These are phyloP conservation scores for Emydura subglobosa DNA, from an alignment of 2,113 vertebrate species.

Conservation along the genomic window DNA sequence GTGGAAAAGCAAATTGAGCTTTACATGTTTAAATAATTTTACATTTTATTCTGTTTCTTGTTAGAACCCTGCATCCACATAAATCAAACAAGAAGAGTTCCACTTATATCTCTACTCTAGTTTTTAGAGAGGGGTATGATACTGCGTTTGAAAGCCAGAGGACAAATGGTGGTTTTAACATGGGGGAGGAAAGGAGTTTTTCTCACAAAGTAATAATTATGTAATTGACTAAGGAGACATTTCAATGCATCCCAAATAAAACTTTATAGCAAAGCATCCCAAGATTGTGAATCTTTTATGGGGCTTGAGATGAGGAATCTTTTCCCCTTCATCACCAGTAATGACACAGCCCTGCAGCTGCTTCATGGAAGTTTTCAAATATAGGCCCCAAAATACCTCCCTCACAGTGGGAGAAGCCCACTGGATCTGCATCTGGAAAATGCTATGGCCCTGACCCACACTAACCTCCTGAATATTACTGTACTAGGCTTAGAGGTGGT, in stretches of 20 bases:
- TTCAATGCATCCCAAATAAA: slow-evolving; percentile 27
- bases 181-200: background rate
- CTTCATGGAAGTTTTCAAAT: background rate
- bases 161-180: background rate
- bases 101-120: background rate
- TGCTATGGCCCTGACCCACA: background rate
- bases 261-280: background rate
- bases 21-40: slow-evolving; percentile 52
- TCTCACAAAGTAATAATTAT: background rate
- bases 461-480: background rate
- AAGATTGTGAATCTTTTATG: background rate
- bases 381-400: background rate
- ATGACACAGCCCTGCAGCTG: background rate
- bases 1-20: slow-evolving; percentile 48
- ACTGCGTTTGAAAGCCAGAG: background rate
- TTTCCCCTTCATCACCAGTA: background rate
- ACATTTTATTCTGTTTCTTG: slow-evolving; percentile 45
- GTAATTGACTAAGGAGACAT: background rate
- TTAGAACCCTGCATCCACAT: background rate
- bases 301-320: background rate
- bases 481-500: background rate
- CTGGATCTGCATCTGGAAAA: background rate
- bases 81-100: slow-evolving; percentile 22
- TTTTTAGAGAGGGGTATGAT: background rate
- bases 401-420: background rate